These are phyloP conservation scores for Sebastes glaucus DNA, from an alignment of 2,797 vertebrate genomes.

Conservation along the genomic window DNA sequence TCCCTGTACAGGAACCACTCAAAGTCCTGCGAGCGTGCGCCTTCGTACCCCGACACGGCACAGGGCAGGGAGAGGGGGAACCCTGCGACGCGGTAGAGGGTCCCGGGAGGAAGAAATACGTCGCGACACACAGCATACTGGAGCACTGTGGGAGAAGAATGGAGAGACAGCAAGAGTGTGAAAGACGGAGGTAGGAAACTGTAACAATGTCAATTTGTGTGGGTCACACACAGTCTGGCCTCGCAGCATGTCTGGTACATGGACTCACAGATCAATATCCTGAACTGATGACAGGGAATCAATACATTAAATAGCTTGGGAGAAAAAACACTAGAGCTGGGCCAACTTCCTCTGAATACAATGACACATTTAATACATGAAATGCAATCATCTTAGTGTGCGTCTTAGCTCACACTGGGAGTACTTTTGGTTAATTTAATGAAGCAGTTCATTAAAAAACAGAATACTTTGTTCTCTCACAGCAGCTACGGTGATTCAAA, in stretches of 20 bases:
- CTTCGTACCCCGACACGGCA: conserved; percentile 83
- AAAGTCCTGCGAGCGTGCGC: conserved; percentile 87
- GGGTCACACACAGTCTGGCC: conserved; percentile 14
- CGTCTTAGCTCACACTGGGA: background rate
- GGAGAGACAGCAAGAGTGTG: background rate
- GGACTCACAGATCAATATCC: conserved; percentile 38
- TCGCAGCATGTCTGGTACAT: conserved; percentile 37
- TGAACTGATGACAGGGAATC: conserved; percentile 53
- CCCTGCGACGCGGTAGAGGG: conserved; percentile 87
- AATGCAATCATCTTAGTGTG: background rate
- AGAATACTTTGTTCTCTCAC: background rate
- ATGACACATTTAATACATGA: background rate
- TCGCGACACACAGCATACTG: conserved; percentile 79
- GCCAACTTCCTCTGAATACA: background rate
- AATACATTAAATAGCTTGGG: conserved; percentile 44
- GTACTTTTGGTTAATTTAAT: background rate
- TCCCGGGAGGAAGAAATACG: conserved; percentile 84
- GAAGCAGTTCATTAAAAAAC: background rate
- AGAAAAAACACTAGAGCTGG: conserved; percentile 9
- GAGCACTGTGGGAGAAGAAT: conserved; percentile 63
- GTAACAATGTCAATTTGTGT: background rate
- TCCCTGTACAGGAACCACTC: conserved; percentile 90
- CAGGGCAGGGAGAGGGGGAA: conserved; percentile 86
- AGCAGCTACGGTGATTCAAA: background rate
- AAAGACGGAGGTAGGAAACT: background rate